phyloP scores from a whole-genome alignment of 1,140 invertebrate species.

The Anagrus nilaparvatae region DNA sequence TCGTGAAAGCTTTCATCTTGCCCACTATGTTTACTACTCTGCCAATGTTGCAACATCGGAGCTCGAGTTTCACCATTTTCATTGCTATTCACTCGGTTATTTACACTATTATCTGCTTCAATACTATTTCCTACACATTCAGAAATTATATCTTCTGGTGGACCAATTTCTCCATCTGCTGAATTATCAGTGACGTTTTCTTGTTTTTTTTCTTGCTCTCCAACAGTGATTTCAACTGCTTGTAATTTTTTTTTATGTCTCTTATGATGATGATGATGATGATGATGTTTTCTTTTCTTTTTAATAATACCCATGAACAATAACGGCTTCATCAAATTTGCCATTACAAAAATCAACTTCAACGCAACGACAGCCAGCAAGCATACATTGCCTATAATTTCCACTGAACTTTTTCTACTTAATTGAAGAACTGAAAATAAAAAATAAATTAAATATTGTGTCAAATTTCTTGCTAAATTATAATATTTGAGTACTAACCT shows the following conservation, averaged over 20 bases:
- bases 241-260: slow-evolving; percentile 38
- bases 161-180: slow-evolving; percentile 34
- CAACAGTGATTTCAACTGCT: slow-evolving; percentile 20
- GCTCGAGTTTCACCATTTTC: slow-evolving; percentile 53
- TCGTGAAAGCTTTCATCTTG: slow-evolving; percentile 68
- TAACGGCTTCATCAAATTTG: slow-evolving; percentile 85
- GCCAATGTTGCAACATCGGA: slow-evolving; percentile 50
- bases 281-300: slow-evolving; percentile 95
- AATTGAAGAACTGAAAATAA: slow-evolving; percentile 76
- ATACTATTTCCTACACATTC: slow-evolving; percentile 21
- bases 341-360: slow-evolving; percentile 98
- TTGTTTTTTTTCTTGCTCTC: slow-evolving; percentile 26
- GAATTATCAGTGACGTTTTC: slow-evolving; percentile 27
- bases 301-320: slow-evolving; percentile 95
- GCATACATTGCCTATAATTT: slow-evolving; percentile 92
- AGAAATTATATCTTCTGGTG: slow-evolving; percentile 33
- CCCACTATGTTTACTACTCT: slow-evolving; percentile 52
- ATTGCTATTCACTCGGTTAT: slow-evolving; percentile 22
- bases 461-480: background rate
- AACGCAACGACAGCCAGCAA: slow-evolving; percentile 91
- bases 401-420: slow-evolving; percentile 91
- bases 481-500: slow-evolving; percentile 39
- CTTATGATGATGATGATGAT: slow-evolving; percentile 62
- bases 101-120: background rate
- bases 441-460: too few relatives aligned